Base-by-base conservation (phyloP, 2,888 invertebrate genomes). In the Hybos culiciformis region DNA sequence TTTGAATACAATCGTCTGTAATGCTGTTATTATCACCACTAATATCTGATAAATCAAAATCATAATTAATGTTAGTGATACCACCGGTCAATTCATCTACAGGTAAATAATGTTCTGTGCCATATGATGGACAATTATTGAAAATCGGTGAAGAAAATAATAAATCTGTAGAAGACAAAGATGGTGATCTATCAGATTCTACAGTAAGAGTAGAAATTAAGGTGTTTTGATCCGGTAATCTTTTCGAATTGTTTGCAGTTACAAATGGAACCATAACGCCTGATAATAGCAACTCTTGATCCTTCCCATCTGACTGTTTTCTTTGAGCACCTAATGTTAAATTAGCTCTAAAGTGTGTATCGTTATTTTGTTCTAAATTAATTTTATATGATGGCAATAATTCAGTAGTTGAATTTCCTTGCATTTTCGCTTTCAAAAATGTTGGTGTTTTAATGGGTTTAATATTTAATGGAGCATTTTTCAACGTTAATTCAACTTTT, bases 21-120 rank as follows among this genome's bases (percentile, higher is more conserved):
- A 74, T 67, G 50, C 80, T 81, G n/a, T n/a, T n/a, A 54, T 80
- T 81, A 8, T 83, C 83, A 0, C 73, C 78, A 53, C 81, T 82
- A 32, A 79, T 66, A 60, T 83, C 83, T 4, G 82, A 82, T 45
- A 82, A 66, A 59, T 83, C 82, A 43, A 83, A 80, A 51, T 83
- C 83, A 50, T 83, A 83, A 58, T 82, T 82, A 12, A 83, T 75
- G 54, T 78, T 78, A 19, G 77, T 75, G 20, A 83, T 59, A 0
- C 78, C 78, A 12, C 77, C 71, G 1, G 71, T 69, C 26, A 75
- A 63, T 45, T 74, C 71, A 7, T 73, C 49, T n/a, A 56, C 57
- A 4, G 46, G 48, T 37, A 61, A 48, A 23, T 58, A 45, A 24
- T 78, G 78, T 41, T 80, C 80, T 0, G 77, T 62, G 0, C 73